Percentiles rank a stretch among this genome's conserved stretches.
Evolutionary conservation across 2,113 vertebrate genomes (phyloP).

Genomic region (Lucifuga dentata): DNA sequence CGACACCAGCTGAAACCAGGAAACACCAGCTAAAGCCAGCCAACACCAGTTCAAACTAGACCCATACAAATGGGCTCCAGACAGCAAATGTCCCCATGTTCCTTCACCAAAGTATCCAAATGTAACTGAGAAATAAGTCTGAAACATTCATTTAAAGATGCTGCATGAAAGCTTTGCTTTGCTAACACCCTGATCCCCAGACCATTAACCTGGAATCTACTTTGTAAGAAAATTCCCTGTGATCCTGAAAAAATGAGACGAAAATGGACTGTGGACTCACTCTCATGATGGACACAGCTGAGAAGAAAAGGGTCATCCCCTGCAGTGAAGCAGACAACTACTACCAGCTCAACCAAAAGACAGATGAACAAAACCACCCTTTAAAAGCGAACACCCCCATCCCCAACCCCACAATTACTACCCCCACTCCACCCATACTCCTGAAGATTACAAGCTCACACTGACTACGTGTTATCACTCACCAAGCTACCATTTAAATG

Average conservation of each 20-base stretch:
- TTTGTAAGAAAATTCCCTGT: neutral
- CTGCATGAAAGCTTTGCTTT: no score
- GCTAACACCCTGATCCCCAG: no score
- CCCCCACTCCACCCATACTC: neutral
- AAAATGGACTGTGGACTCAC: conserved; percentile 48
- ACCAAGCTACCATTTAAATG: no score
- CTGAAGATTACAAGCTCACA: neutral
- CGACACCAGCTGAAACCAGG: no score
- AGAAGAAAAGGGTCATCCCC: neutral
- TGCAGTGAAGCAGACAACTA: conserved; percentile 14
- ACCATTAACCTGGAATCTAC: neutral
- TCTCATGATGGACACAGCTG: conserved; percentile 42
- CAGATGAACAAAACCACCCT: conserved; percentile 51
- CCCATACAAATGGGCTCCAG: no score
- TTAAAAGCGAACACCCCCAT: conserved; percentile 17
- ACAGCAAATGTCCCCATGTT: no score
- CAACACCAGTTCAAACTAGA: no score
- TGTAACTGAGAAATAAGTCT: neutral
- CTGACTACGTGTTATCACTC: neutral
- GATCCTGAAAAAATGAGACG: neutral
- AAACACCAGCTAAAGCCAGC: no score
- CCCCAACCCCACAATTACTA: conserved; percentile 4
- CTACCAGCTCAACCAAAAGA: neutral
- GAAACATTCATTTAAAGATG: no score
- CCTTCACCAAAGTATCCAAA: no score